Base-by-base conservation (phyloP, 2,113 vertebrate species). In the Rhinoderma darwinii region DNA sequence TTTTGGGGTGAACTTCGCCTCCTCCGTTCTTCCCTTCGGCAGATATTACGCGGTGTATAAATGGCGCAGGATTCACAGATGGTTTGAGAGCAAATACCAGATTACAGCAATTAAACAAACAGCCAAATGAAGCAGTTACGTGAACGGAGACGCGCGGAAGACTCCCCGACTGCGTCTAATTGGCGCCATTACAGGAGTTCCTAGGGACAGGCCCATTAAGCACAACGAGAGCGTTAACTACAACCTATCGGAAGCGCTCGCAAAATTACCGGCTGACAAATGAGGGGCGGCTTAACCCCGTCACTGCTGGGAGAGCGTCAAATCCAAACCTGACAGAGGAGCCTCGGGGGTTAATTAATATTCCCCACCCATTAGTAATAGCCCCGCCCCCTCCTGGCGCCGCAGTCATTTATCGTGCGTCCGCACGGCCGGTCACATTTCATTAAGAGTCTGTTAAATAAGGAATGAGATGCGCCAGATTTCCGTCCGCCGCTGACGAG, bases 41-140 rank as follows among this genome's bases (percentile, higher is more conserved):
- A 12, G 27, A 66, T 32, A 66, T 66, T 39, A 1, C 15, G 17
- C 32, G 5, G 32, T 39, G 18, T 63, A 32, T 51, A 27, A 22
- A 0, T 15, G 44, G 32, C 18, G 18, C 12, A 5, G 50, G 20
- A 32, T 74, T 51, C 22, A n/a, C 83, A 84, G 83, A 84, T 76
- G 83, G 73, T 39, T 30, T 20, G 37, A 39, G 73, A 84, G 37
- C 51, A 30, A 75, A 37, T 74, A 22, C 37, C 4, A 75, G 73
- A 85, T 85, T 63, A 47, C 84, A 50, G 73, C 51, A 77, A 85
- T 85, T 63, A 85, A 37, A 77, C 84, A 61, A 84, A 84, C 81
- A 82, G 44, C 66, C 63, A 37, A 73, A 83, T 84, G 82, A 84
- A 84, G 35, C 74, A 70, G 25, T 85, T 78, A 77, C 41, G 84